A percentile compares a stretch with the other conserved stretches of the same genome.
phyloP scores from a whole-genome alignment of 2,888 invertebrate species.

The Gortyna flavago region DNA sequence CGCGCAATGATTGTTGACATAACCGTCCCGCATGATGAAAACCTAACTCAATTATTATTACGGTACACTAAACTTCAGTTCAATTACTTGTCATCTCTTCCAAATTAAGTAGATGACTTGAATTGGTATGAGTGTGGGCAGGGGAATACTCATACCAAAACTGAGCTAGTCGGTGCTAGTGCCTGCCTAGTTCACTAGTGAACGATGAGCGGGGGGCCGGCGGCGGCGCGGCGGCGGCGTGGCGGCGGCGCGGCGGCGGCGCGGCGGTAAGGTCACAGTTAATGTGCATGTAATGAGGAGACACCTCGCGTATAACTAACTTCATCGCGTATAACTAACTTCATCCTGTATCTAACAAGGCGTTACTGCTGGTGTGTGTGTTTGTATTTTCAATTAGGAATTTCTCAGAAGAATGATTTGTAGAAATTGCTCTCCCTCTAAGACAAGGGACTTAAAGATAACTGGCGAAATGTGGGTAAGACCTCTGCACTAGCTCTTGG shows the following conservation, averaged over 20 bases:
- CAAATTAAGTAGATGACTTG: background rate
- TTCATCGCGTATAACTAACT: slow-evolving; percentile 43
- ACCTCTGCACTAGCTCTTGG: background rate
- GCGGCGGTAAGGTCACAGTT: slow-evolving; percentile 27
- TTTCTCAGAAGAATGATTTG: background rate
- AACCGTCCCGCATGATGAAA: too few species aligned
- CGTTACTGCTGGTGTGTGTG: background rate
- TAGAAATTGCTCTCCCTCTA: background rate
- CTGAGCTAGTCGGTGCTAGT: background rate
- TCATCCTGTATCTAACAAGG: slow-evolving; percentile 44
- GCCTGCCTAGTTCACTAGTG: slow-evolving; percentile 15
- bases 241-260: too few species aligned
- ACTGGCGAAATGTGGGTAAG: background rate
- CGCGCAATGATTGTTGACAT: too few species aligned
- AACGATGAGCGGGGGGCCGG: background rate
- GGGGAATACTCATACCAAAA: too few species aligned
- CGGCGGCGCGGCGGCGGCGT: too few species aligned
- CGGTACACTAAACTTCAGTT: slow-evolving; percentile 9
- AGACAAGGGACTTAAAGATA: background rate
- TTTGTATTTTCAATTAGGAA: background rate
- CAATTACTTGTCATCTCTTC: slow-evolving; percentile 1
- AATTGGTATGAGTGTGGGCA: background rate
- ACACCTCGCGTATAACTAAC: slow-evolving; percentile 33
- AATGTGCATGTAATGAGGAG: slow-evolving; percentile 33
- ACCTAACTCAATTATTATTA: background rate